These are phyloP conservation scores for Acanthoscelides obtectus DNA, from an alignment of 2,888 invertebrate species.

Conservation along the genomic window DNA sequence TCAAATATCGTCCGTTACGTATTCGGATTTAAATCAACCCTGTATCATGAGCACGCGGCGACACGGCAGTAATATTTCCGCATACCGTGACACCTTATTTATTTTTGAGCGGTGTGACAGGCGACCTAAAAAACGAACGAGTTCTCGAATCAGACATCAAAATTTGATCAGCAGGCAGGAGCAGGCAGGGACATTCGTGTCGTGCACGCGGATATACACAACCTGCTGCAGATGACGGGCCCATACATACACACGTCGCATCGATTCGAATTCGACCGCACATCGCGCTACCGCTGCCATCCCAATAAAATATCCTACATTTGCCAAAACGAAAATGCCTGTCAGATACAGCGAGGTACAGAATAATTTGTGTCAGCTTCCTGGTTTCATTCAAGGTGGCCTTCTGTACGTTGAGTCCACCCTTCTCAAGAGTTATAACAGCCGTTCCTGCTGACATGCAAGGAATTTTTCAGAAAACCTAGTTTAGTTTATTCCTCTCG, in stretches of 20 bases:
- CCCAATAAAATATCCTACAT: neutral
- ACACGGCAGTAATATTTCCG: neutral
- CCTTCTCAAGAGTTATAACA: too few species aligned
- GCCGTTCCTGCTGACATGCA: too few species aligned
- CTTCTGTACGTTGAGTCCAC: too few species aligned
- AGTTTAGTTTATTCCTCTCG: too few species aligned
- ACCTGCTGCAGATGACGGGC: neutral
- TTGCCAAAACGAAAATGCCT: too few species aligned
- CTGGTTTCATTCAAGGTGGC: too few species aligned
- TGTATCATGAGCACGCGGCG: neutral
- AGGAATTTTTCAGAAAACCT: too few species aligned
- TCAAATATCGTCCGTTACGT: too few species aligned
- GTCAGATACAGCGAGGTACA: neutral
- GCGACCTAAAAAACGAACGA: neutral
- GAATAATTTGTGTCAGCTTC: neutral
- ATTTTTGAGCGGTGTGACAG: neutral
- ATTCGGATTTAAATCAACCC: neutral
- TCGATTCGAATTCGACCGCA: neutral
- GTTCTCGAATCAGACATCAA: neutral
- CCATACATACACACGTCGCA: neutral
- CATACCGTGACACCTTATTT: neutral
- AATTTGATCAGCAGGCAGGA: neutral
- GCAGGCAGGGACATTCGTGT: neutral
- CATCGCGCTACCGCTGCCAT: neutral
- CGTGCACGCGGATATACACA: neutral